A percentile compares a stretch with the other conserved stretches of the same genome.
phyloP scores from a whole-genome alignment of 2,797 vertebrate genomes.

The Hydrolagus colliei region DNA sequence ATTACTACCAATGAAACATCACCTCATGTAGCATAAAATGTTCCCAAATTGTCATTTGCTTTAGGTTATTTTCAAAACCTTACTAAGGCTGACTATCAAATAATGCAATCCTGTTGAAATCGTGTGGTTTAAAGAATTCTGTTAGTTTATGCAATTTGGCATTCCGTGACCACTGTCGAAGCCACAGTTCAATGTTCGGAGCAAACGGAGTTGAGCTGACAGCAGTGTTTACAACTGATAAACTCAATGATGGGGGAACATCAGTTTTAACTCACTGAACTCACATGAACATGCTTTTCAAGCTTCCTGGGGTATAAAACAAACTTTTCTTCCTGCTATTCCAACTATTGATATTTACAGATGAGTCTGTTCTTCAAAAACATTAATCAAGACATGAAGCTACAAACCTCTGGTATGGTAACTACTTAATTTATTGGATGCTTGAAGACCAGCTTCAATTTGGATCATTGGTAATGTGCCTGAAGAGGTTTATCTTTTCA shows the following conservation, averaged over 20 bases:
- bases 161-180: not conserved
- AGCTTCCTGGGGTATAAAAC: not conserved
- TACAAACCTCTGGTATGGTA: not conserved
- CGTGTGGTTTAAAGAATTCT: conserved; percentile 8
- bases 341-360: not conserved
- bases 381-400: not conserved
- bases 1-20: too few species aligned
- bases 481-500: too few species aligned
- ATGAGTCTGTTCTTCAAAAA: not conserved
- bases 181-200: not conserved
- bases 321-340: not conserved
- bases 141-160: conserved; percentile 26
- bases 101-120: not conserved
- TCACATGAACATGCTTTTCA: not conserved
- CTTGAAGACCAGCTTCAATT: too few species aligned
- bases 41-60: not conserved
- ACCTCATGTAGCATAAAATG: too few species aligned
- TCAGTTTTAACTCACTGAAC: conserved; percentile 25
- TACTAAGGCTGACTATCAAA: conserved; percentile 6
- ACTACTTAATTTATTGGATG: too few species aligned
- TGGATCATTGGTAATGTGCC: too few species aligned
- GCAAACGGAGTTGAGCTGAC: conserved; percentile 14
- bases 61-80: not conserved
- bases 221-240: conserved; percentile 15
- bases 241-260: conserved; percentile 1